Evolutionary conservation across 1,140 invertebrate genomes (phyloP).

Genomic region (Nylanderia fulva): DNA sequence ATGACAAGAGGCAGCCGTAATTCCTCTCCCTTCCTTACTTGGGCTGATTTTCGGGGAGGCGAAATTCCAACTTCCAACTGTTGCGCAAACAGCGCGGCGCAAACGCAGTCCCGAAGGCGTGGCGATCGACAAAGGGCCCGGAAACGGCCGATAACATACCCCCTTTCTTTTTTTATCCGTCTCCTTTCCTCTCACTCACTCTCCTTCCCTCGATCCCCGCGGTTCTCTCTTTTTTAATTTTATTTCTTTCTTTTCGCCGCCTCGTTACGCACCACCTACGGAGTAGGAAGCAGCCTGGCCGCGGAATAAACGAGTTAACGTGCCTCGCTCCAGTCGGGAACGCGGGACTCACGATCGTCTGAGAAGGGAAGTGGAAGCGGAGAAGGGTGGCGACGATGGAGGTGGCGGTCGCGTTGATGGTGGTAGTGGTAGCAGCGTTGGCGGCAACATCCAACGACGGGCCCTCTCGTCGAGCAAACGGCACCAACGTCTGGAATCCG

Average conservation of each 20-base stretch:
- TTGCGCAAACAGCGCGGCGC: slow-evolving; percentile 76
- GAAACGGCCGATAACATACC: slow-evolving; percentile 74
- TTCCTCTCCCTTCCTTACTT: slow-evolving; percentile 61
- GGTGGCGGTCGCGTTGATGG: no score
- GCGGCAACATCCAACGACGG: slow-evolving; percentile 14
- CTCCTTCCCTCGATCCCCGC: slow-evolving; percentile 34
- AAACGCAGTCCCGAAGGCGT: slow-evolving; percentile 75
- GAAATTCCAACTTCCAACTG: slow-evolving; percentile 78
- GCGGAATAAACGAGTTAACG: slow-evolving; percentile 56
- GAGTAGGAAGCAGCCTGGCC: slow-evolving; percentile 57
- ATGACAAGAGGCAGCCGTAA: slow-evolving; percentile 17
- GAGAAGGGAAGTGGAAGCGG: slow-evolving; percentile 2
- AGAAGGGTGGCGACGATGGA: not conserved
- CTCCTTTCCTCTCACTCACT: not conserved
- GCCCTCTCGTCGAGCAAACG: not conserved
- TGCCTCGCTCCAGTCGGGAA: slow-evolving; percentile 45
- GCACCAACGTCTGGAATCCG: slow-evolving; percentile 65
- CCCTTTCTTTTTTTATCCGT: slow-evolving; percentile 47
- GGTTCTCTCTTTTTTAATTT: slow-evolving; percentile 45
- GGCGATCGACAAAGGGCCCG: slow-evolving; percentile 74
- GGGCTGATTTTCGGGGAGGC: slow-evolving; percentile 67
- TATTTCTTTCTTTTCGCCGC: slow-evolving; percentile 65
- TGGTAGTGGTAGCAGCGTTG: no score
- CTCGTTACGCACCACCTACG: slow-evolving; percentile 57
- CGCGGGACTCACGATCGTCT: slow-evolving; percentile 47